These are phyloP conservation scores for Bombus soroeensis DNA, from an alignment of 1,140 invertebrate genomes.

Conservation along the genomic window DNA sequence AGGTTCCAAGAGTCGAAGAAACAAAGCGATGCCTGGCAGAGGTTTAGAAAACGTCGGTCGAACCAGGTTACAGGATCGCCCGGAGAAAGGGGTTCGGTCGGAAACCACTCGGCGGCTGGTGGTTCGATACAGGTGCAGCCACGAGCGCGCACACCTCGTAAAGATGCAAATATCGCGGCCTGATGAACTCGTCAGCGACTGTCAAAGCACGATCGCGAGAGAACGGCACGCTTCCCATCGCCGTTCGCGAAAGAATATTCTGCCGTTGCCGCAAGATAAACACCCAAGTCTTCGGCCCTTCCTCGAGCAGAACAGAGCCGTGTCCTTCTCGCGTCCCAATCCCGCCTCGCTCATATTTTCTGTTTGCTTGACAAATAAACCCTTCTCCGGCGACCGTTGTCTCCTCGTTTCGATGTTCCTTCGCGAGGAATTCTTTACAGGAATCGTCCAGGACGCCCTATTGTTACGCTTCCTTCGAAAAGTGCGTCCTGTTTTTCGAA, in stretches of 20 bases:
- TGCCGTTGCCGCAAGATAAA: slow-evolving; percentile 71
- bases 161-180: slow-evolving; percentile 76
- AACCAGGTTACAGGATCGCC: slow-evolving; percentile 65
- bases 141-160: slow-evolving; percentile 70
- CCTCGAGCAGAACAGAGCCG: slow-evolving; percentile 8
- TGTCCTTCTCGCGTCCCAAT: background rate
- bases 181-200: slow-evolving; percentile 77
- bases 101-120: background rate
- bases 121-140: slow-evolving; percentile 72
- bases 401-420: background rate
- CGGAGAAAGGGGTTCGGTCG: slow-evolving; percentile 56
- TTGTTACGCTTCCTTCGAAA: slow-evolving; percentile 31
- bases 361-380: slow-evolving; percentile 79
- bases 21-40: background rate
- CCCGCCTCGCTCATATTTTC: slow-evolving; percentile 65
- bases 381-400: slow-evolving; percentile 56
- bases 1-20: background rate
- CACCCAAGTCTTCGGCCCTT: slow-evolving; percentile 54
- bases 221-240: slow-evolving; percentile 46
- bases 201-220: slow-evolving; percentile 76
- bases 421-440: slow-evolving; percentile 26
- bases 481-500: background rate
- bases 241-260: slow-evolving; percentile 69
- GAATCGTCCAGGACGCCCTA: slow-evolving; percentile 19
- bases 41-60: slow-evolving; percentile 11